Evolutionary conservation across 2,888 invertebrate genomes (phyloP).

Genomic region (Ophonus ardosiacus): DNA sequence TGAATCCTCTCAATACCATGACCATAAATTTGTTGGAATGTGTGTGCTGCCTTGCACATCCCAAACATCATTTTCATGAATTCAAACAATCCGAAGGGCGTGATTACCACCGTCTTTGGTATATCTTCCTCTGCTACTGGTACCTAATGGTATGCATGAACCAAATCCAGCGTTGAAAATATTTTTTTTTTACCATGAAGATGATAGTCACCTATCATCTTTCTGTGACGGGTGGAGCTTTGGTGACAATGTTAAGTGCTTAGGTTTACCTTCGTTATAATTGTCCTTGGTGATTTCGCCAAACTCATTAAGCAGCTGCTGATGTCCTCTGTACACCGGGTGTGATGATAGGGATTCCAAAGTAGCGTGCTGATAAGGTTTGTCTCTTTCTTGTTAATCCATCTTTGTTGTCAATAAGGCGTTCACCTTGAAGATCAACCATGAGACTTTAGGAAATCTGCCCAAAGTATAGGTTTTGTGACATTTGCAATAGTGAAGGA

Average conservation of each 20-base stretch:
- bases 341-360: too few species aligned
- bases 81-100: conserved; percentile 6
- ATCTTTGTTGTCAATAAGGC: too few species aligned
- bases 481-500: too few species aligned
- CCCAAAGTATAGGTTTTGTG: too few species aligned
- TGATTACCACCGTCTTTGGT: not conserved
- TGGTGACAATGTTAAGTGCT: not conserved
- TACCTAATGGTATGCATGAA: not conserved
- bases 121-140: not conserved
- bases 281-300: not conserved
- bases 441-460: too few species aligned
- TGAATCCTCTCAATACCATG: not conserved
- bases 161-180: not conserved
- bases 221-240: not conserved
- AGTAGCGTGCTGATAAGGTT: too few species aligned
- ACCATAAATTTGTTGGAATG: not conserved
- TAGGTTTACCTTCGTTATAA: not conserved
- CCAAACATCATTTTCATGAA: not conserved
- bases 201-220: too few species aligned
- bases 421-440: too few species aligned
- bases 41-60: not conserved
- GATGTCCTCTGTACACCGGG: too few species aligned
- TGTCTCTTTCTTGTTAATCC: too few species aligned
- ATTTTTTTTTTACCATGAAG: not conserved
- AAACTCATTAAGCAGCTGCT: not conserved